A percentile compares a stretch with the other conserved stretches of the same genome.
These are phyloP conservation scores for Nothobranchius kuhntae DNA, from an alignment of 2,113 vertebrate genomes.

Conservation along the genomic window DNA sequence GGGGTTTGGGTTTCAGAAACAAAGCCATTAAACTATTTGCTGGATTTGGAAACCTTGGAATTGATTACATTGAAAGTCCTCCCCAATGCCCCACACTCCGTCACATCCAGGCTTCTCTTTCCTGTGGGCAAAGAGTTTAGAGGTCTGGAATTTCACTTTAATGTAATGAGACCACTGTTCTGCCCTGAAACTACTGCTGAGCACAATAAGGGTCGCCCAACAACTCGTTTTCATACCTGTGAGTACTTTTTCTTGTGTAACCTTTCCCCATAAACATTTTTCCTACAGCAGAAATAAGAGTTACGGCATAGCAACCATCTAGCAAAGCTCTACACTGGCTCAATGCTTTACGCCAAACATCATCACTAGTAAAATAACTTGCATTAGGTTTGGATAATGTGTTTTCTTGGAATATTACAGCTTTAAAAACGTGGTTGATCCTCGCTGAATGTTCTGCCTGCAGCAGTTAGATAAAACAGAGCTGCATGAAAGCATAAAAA, in stretches of 20 bases:
- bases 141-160: slow-evolving; percentile 1
- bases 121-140: slow-evolving; percentile 49
- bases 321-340: background rate
- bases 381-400: background rate
- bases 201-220: slow-evolving; percentile 1
- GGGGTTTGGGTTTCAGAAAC: slow-evolving; percentile 14
- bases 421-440: background rate
- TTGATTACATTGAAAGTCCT: slow-evolving; percentile 12
- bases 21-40: slow-evolving; percentile 47
- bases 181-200: slow-evolving; percentile 33
- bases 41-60: slow-evolving; percentile 57
- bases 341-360: background rate
- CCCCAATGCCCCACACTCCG: slow-evolving; percentile 12
- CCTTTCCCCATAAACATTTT: background rate
- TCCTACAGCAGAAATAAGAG: background rate
- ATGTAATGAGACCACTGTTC: slow-evolving; percentile 31
- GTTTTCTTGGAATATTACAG: background rate
- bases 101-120: slow-evolving; percentile 41
- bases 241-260: background rate
- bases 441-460: too few relatives aligned
- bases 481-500: background rate
- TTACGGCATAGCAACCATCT: background rate
- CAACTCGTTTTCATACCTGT: background rate
- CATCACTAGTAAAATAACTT: background rate
- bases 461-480: background rate